Evolutionary conservation across 2,888 invertebrate species (phyloP).

Genomic region (Rugalucina vietnamica): DNA sequence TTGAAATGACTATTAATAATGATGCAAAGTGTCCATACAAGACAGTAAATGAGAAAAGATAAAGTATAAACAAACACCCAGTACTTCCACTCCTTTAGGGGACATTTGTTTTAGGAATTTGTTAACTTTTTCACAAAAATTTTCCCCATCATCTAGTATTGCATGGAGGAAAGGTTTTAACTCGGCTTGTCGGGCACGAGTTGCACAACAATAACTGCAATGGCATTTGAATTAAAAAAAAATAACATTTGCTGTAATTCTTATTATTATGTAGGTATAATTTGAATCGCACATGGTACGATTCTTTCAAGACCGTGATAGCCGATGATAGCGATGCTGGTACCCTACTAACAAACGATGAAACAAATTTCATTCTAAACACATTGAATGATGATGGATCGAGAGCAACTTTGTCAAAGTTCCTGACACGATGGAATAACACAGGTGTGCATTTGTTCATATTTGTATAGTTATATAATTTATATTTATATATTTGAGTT

Average conservation of each 20-base stretch:
- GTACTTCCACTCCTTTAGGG: too few species aligned
- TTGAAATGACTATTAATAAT: neutral
- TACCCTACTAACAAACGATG: slow-evolving; percentile 30
- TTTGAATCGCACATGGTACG: slow-evolving; percentile 45
- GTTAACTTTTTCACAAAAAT: too few species aligned
- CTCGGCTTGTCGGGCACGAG: too few species aligned
- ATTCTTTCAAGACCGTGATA: slow-evolving; percentile 43
- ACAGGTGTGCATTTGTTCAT: too few species aligned
- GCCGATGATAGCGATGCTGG: slow-evolving; percentile 48
- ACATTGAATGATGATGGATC: slow-evolving; percentile 24
- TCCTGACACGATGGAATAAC: slow-evolving; percentile 62
- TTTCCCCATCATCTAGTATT: too few species aligned
- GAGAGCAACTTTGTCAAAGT: slow-evolving; percentile 28
- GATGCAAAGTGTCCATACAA: neutral
- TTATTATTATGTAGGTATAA: slow-evolving; percentile 44
- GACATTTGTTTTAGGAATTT: too few species aligned
- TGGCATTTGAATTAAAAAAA: too few species aligned
- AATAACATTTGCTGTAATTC: neutral
- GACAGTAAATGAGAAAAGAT: too few species aligned
- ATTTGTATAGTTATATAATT: neutral
- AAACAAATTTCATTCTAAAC: slow-evolving; percentile 19
- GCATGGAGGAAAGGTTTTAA: too few species aligned
- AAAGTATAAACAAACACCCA: too few species aligned
- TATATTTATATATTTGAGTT: neutral
- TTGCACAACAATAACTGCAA: too few species aligned